phyloP scores from a whole-genome alignment of 2,113 vertebrate species.

The Arvicanthis niloticus region DNA sequence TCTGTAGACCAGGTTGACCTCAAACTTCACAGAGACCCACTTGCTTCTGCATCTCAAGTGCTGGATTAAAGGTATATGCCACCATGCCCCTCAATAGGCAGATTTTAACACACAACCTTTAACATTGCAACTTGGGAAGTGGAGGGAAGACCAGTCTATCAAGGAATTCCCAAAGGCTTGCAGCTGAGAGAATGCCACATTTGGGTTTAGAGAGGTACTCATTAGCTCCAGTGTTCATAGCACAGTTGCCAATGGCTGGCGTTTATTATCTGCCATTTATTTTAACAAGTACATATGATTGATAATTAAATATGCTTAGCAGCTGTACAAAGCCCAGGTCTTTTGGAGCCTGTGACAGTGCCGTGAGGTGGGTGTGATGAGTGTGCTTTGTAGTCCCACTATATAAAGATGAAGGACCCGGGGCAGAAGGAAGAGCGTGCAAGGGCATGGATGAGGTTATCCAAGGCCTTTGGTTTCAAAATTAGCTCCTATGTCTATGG shows the following conservation, averaged over 20 bases:
- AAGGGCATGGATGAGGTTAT: neutral
- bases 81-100: neutral
- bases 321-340: neutral
- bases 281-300: neutral
- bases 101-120: neutral
- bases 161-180: neutral
- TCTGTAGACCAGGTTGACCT: neutral
- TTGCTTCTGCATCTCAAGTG: neutral
- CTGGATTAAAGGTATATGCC: neutral
- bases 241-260: rapidly evolving
- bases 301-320: neutral
- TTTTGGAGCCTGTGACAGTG: rapidly evolving
- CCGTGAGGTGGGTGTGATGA: rapidly evolving
- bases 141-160: too few relatives aligned
- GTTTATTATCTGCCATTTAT: neutral
- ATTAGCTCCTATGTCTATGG: too few relatives aligned
- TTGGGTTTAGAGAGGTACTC: neutral
- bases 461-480: neutral
- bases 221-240: neutral
- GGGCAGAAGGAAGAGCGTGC: neutral
- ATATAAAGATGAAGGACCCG: neutral
- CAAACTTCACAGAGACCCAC: neutral
- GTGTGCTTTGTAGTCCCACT: rapidly evolving
- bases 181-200: neutral
- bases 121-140: neutral